Conservation (phyloP, 2,113 vertebrate genomes). For the Neofelis nebulosa region DNA sequence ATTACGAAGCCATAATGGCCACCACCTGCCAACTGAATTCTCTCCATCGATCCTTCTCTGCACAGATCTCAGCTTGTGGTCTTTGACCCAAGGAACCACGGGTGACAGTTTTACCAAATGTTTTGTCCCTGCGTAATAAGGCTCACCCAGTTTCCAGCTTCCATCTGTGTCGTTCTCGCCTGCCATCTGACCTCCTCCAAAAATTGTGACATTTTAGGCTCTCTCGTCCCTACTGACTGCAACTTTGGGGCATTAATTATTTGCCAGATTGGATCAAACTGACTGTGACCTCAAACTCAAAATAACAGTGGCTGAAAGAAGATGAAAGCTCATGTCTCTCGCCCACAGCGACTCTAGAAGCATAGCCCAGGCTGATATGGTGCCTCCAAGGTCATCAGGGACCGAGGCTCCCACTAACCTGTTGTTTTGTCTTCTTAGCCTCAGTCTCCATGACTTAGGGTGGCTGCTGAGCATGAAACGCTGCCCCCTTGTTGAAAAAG, state of each 20-base stretch:
- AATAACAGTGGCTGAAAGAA: not conserved
- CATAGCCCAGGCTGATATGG: too few relatives aligned
- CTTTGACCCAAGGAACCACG: not conserved
- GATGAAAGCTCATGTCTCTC: not conserved
- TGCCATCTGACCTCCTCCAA: not conserved
- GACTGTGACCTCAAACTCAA: not conserved
- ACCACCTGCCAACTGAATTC: not conserved
- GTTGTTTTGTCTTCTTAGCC: not conserved
- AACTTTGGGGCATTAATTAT: not conserved
- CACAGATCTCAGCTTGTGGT: not conserved
- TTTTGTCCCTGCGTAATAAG: not conserved
- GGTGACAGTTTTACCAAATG: not conserved
- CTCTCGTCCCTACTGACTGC: not conserved
- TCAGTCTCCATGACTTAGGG: not conserved
- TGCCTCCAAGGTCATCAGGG: not conserved
- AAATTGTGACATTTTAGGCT: not conserved
- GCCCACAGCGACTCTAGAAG: not conserved
- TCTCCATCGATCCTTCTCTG: not conserved
- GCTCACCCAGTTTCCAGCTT: not conserved
- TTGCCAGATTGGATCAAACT: not conserved
- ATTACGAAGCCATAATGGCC: not conserved
- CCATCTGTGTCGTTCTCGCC: not conserved
- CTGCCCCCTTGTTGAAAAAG: not conserved
- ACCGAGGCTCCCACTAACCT: not conserved
- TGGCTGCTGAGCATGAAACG: not conserved